A percentile compares a stretch with the other conserved stretches of the same genome.
phyloP scores from a whole-genome alignment of 2,888 invertebrate species.

The Tenthredo notha region DNA sequence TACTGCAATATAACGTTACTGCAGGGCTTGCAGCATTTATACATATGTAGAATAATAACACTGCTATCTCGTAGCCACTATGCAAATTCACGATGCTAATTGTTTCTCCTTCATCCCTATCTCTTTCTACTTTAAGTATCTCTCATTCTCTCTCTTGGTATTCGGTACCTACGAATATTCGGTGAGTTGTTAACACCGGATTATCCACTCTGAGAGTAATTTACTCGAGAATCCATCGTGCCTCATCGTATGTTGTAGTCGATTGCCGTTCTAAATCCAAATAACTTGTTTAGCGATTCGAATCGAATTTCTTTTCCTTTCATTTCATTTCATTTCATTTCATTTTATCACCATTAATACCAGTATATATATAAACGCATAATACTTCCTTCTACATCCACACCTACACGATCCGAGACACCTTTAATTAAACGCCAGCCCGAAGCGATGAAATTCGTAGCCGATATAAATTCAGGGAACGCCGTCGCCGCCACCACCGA shows the following conservation, averaged over 20 bases:
- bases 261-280: not conserved
- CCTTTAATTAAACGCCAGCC: slow-evolving; percentile 43
- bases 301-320: not conserved
- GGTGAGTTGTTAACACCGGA: slow-evolving; percentile 33
- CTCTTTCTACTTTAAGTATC: not conserved
- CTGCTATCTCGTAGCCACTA: slow-evolving; percentile 1
- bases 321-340: not conserved
- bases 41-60: not conserved
- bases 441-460: slow-evolving; percentile 43
- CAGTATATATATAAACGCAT: not conserved
- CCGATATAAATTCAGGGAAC: slow-evolving; percentile 66
- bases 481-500: slow-evolving; percentile 55
- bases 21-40: slow-evolving; percentile 6
- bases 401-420: not conserved
- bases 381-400: not conserved
- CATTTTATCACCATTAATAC: not conserved
- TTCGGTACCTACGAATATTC: not conserved
- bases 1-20: not conserved
- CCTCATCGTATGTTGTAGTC: not conserved
- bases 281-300: not conserved
- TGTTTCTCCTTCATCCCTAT: slow-evolving; percentile 13
- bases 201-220: slow-evolving; percentile 33
- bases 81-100: slow-evolving; percentile 48
- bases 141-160: not conserved
- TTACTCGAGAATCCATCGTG: slow-evolving; percentile 20